Evolutionary conservation across 2,888 invertebrate genomes (phyloP), one percentile per base, ranked within the genome.

Genomic region (Scaptomyza cyrtandrae): DNA sequence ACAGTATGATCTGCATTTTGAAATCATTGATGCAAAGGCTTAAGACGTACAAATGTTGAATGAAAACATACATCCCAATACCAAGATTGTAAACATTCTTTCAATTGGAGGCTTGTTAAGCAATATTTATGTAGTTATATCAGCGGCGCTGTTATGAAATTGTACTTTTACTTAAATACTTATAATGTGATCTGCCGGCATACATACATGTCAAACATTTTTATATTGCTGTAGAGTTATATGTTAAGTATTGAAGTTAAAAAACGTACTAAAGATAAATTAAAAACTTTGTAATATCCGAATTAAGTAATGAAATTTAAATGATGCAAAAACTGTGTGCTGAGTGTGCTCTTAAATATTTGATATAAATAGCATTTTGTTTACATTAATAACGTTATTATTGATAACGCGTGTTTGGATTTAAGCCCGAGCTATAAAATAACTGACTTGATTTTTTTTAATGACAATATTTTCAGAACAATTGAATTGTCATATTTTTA

Each of bases 1-100:
- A 90, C 98, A 98, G 89, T 97, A 93, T 68, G 93, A 94, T 75
- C 79, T 94, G 24, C 93, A 93, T 58, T 91, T 94, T 52, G 94
- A 94, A 78, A 90, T 94, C 39, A 81, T 91, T 31, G 86, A 89
- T 69, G 75, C 86, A n/a, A 85, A 86, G 60, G 52, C 59, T 9
- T 70, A 75, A 33, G 7, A 19, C 13, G 9, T 5, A 41, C 13
- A 19, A 29, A 19, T 13, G 11, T 33, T 1, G 29, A 52, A 11
- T 31, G 16, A 48, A 50, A 39, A 14, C 1, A 31, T 27, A 13
- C 55, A 55, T 46, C 39, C 31, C 45, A 37, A 13, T 50, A 19
- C 27, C n/a, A 46, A 14, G 24, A 9, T 45, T 24, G 11, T 14
- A 53, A 16, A 16, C 55, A 52, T 37, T 57, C 66, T 39, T n/a